Evolutionary conservation across 2,888 invertebrate species (phyloP).

Genomic region (Abrostola triplasia): DNA sequence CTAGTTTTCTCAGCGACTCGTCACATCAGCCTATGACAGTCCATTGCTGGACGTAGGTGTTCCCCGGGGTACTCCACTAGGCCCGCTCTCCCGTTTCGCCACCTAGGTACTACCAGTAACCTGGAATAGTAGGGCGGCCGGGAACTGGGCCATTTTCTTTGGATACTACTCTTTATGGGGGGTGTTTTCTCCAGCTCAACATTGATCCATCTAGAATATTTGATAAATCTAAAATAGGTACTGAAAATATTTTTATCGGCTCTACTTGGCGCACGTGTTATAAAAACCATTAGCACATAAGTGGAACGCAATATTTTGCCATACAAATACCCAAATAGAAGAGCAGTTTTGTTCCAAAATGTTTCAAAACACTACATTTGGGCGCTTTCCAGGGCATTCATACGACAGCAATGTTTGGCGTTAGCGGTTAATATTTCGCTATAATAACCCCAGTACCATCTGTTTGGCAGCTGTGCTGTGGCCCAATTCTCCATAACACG

Average conservation of each 20-base stretch:
- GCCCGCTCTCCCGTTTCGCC: no score
- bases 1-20: no score
- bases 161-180: no score
- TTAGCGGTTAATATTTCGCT: conserved; percentile 67
- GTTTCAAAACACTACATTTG: conserved; percentile 49
- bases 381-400: conserved; percentile 55
- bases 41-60: no score
- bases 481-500: conserved; percentile 71
- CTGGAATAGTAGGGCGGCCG: no score
- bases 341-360: conserved; percentile 40
- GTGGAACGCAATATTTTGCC: conserved; percentile 17
- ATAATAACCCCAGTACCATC: conserved; percentile 64
- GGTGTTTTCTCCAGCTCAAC: no score
- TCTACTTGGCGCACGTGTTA: conserved; percentile 12
- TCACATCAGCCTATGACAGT: no score
- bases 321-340: conserved; percentile 20
- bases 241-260: no score
- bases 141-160: no score
- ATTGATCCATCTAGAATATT: no score
- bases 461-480: conserved; percentile 73
- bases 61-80: no score
- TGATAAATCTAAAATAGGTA: background rate
- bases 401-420: conserved; percentile 51
- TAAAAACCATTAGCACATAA: conserved; percentile 35
- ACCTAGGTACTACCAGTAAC: no score